Evolutionary conservation across 2,888 invertebrate species (phyloP).

Genomic region (Zhuqinia jingwanae): DNA sequence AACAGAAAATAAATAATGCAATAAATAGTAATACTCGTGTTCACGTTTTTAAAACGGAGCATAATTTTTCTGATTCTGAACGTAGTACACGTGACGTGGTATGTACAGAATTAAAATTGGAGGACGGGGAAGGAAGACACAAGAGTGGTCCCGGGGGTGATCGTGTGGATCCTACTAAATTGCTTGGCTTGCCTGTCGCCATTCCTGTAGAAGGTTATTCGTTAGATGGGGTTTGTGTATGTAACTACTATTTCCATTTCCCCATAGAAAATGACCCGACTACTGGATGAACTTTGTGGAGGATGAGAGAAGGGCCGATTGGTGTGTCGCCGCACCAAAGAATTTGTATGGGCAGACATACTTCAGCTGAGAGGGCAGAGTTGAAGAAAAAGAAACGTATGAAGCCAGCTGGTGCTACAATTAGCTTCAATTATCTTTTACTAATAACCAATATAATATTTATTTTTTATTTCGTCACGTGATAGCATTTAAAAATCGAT

Average conservation of each 20-base stretch:
- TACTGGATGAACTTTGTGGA: conserved; percentile 60
- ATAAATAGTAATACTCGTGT: not conserved
- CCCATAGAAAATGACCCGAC: conserved; percentile 14
- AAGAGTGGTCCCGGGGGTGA: conserved; percentile 19
- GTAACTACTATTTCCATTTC: conserved; percentile 49
- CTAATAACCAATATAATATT: too few relatives aligned
- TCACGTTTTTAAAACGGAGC: not conserved
- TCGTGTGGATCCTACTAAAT: conserved; percentile 8
- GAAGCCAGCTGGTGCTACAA: not conserved
- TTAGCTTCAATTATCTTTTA: too few relatives aligned
- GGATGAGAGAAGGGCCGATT: conserved; percentile 34
- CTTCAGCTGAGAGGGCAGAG: not conserved
- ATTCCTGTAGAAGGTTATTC: not conserved
- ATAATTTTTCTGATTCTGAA: conserved; percentile 6
- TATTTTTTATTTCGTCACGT: too few relatives aligned
- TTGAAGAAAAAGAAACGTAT: not conserved
- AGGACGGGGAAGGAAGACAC: conserved; percentile 44
- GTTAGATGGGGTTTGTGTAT: conserved; percentile 46
- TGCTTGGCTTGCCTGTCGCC: not conserved
- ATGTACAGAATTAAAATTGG: conserved; percentile 36
- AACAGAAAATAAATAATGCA: not conserved
- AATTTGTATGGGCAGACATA: conserved; percentile 56
- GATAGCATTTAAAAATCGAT: too few relatives aligned
- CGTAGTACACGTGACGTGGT: not conserved
- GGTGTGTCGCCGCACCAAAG: conserved; percentile 57